Evolutionary conservation across 2,797 vertebrate genomes (phyloP), one percentile per base, ranked within the genome.

Genomic region (Dendrocincla fuliginosa): DNA sequence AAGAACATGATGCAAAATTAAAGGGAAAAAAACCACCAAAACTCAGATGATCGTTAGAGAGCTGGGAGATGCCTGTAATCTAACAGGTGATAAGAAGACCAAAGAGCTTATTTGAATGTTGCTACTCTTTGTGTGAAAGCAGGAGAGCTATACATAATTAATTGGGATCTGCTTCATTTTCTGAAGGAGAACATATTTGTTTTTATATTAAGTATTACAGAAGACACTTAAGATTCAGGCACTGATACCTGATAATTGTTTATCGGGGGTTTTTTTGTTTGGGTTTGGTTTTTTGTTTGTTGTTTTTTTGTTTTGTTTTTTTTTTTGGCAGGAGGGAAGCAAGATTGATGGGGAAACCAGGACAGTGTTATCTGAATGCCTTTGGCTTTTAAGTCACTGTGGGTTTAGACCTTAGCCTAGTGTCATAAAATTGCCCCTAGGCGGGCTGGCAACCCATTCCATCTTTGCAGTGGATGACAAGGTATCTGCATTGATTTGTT

Each of bases 81-180:
- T 82, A 93, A 76, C 89, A 90, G 86, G 90, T 79, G 84, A 95
- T 82, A 82, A 32, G 13, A 89, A 94, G 37, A 86, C 75, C 37
- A 95, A 96, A 94, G 89, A 12, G 0, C 55, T 95, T 88, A 46
- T 92, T 90, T 89, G 82, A 94, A 75, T 61, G 88, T 95, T 95
- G 73, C 78, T 91, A 79, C 86, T 91, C 95, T 93, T 84, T 76
- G 41, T 0, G 20, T 84, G 93, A 85, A 90, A 93, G 84, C 55
- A 76, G 77, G 76, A 94, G 81, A 91, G 91, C 80, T 91, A 84
- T 93, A 90, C 83, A 92, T 95, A 96, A 96, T 96, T 96, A 96
- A 96, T 93, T 95, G 94, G 79, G 81, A 92, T 95, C 95, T 94
- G 91, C 96, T 96, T 96, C 89, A 83, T 97, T 97, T 96, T 97